Evolutionary conservation across 2,888 invertebrate species (phyloP), one percentile per base, ranked within the genome.

Genomic region (Agrypnus murinus): DNA sequence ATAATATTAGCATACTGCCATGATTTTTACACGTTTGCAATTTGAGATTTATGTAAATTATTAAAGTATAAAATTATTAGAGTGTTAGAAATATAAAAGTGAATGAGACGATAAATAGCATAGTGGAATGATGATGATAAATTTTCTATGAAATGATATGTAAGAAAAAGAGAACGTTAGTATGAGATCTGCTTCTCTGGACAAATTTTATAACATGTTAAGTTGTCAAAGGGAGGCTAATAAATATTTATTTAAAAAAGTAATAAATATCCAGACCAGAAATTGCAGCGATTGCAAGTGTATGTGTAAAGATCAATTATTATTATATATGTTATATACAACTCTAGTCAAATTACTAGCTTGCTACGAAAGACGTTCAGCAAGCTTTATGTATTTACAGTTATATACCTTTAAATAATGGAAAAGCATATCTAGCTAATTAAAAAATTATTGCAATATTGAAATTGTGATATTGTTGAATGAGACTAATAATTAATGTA

Each of bases 391-490:
- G 71, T 71, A 66, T 68, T 71, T 66, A 67, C 60, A 71, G 57
- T 68, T 72, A 72, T 72, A 74, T 71, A 66, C 72, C 65, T 74
- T 72, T 71, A 76, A 81, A 80, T 83, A 82, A 83, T 82, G 81
- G 80, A 83, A 71, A 72, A 82, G 83, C 84, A 84, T 84, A 84
- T 84, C 84, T 84, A 83, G 84, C 81, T 83, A 83, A 75, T 77
- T 72, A 77, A 76, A 75, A 80, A 83, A 81, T 84, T 84, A 84
- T 85, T 85, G 85, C 85, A 85, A 85, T 85, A 85, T 85, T 81
- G 78, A 84, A 84, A 84, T 85, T 85, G 85, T 85, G 85, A 86
- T 85, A 85, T 85, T 81, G 84, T 84, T 84, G 82, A 83, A 84
- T 85, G 84, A 85, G 84, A 85, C 85, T 85, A 84, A 84, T 82